Conservation (phyloP, 1,140 invertebrate genomes). For the Oppia nitens region DNA sequence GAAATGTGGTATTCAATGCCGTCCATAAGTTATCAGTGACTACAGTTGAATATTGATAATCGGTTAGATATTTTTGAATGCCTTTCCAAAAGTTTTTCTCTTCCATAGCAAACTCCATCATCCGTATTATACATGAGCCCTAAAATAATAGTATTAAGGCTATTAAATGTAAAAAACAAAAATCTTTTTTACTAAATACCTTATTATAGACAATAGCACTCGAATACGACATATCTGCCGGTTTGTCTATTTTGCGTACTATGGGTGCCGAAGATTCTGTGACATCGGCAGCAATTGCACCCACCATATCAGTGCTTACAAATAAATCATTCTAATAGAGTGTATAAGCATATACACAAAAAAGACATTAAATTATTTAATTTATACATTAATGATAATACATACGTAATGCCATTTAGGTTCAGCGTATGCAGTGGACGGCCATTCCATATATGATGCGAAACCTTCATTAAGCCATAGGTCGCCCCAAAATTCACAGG, state of each 20-base stretch:
- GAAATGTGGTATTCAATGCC: constrained; percentile 22
- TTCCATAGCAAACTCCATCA: constrained; percentile 90
- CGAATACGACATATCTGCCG: constrained; percentile 71
- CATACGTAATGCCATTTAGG: constrained; percentile 42
- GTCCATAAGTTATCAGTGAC: constrained; percentile 28
- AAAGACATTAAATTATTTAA: constrained; percentile 20
- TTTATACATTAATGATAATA: constrained; percentile 27
- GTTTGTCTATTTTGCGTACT: constrained; percentile 58
- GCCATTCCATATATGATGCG: constrained; percentile 65
- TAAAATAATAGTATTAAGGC: too few species aligned
- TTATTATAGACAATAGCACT: constrained; percentile 82
- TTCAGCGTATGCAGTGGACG: constrained; percentile 48
- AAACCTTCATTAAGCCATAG: constrained; percentile 85
- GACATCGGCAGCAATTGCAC: constrained; percentile 59
- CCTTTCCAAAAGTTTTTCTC: constrained; percentile 36
- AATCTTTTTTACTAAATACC: constrained; percentile 40
- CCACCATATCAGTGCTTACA: constrained; percentile 63
- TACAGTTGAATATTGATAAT: constrained; percentile 18
- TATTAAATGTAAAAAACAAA: too few species aligned
- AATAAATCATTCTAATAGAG: constrained; percentile 45
- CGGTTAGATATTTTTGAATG: constrained; percentile 17
- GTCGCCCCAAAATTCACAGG: constrained; percentile 67
- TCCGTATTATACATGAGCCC: constrained; percentile 62
- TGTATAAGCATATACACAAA: constrained; percentile 18
- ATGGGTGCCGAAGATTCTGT: constrained; percentile 69